Evolutionary conservation across 2,888 invertebrate genomes (phyloP).

Genomic region (Yponomeuta sedellus): DNA sequence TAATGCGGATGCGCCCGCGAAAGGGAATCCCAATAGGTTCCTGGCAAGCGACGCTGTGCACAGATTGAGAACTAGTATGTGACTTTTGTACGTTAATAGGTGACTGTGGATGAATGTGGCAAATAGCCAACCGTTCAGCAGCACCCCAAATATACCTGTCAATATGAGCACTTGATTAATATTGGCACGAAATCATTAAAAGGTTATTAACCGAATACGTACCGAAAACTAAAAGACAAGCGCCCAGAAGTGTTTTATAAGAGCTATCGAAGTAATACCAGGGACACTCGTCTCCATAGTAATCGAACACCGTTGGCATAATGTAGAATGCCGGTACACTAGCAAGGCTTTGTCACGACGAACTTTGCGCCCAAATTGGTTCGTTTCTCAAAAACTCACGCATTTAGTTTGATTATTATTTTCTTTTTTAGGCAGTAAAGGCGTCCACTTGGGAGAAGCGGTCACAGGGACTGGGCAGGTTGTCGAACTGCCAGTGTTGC

Average conservation of each 20-base stretch:
- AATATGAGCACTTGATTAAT: conserved; percentile 19
- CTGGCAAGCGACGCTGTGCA: conserved; percentile 71
- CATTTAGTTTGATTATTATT: conserved; percentile 39
- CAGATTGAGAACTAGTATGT: conserved; percentile 71
- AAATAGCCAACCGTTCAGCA: conserved; percentile 75
- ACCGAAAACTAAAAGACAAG: conserved; percentile 73
- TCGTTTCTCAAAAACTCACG: conserved; percentile 17
- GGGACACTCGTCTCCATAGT: conserved; percentile 66
- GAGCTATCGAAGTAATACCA: conserved; percentile 75
- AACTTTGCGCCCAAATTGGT: conserved; percentile 11
- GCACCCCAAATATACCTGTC: conserved; percentile 72
- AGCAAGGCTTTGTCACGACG: neutral
- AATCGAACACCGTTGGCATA: conserved; percentile 55
- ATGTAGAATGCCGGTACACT: conserved; percentile 3
- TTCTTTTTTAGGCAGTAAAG: conserved; percentile 29
- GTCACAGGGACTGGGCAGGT: conserved; percentile 65
- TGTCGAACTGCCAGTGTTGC: conserved; percentile 50
- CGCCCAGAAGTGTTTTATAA: conserved; percentile 69
- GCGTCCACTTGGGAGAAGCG: conserved; percentile 60
- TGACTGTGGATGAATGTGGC: conserved; percentile 74
- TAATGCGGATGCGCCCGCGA: conserved; percentile 71
- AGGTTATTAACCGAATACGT: conserved; percentile 30
- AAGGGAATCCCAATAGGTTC: conserved; percentile 71
- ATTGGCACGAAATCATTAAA: neutral
- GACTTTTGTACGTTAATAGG: conserved; percentile 69